Base-by-base conservation (phyloP, 2,113 vertebrate genomes). In the Penelope pileata region DNA sequence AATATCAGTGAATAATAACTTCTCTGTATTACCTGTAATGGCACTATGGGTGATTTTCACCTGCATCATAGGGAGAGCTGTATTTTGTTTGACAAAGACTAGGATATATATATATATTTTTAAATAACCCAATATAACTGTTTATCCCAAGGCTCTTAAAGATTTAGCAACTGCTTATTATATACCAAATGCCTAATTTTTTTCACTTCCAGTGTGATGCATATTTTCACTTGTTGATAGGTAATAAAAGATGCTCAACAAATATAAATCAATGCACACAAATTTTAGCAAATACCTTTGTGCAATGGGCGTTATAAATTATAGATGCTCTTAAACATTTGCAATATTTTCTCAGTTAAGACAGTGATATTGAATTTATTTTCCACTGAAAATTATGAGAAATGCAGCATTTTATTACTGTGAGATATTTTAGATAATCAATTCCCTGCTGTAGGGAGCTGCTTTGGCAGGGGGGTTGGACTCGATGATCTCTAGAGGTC, bases 1-100 rank as follows among this genome's bases (percentile, higher is more conserved):
- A 92, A 92, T 96, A 95, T 64, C 79, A 60, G 38, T 88, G 62
- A 94, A 81, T 92, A 97, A 88, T 76, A 94, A 62, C 43, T 70
- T 94, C 72, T 90, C 32, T 92, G 93, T 81, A 92, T 96, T 93
- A 95, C 81, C 67, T 66, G 7, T 63, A 72, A 36, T 76, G 58
- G 16, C 23, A 38, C n/a, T 32, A 1, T 59, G 62, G 64, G 66
- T 90, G 73, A 58, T 94, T 88, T 86, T 85, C 74, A 16, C 26
- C 45, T 40, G 16, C 38, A 38, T 7, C 59, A 19, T 36, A 66
- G 36, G 23, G 24, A 47, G 77, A 68, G 19, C n/a, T 43, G 30
- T 88, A 34, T 43, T 16, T 77, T 50, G 32, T 53, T 91, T 79
- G 48, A 77, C 47, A 73, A 60, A 45, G 19, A 58, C 22, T 45